Conservation (phyloP, 1,140 invertebrate species). For the Bathynomus jamesi region DNA sequence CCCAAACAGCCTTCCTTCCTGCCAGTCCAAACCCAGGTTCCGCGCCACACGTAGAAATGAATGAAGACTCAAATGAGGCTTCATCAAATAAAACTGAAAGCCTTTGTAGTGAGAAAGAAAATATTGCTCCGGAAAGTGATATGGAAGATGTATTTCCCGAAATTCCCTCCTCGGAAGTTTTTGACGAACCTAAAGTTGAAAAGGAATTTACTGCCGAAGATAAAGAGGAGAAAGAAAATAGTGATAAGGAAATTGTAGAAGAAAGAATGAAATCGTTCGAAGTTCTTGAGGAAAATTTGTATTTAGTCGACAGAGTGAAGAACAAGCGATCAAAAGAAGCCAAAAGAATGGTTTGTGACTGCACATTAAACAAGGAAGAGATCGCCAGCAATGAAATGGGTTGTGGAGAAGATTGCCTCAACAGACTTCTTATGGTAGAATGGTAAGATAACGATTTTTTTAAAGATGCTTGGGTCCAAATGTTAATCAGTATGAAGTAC, state of each 20-base stretch:
- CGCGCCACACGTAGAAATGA: too few relatives aligned
- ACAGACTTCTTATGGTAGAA: slow-evolving; percentile 95
- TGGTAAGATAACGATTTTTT: slow-evolving; percentile 67
- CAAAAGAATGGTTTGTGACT: slow-evolving; percentile 90
- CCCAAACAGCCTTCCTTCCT: too few relatives aligned
- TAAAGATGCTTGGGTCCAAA: too few relatives aligned
- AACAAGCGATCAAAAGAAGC: slow-evolving; percentile 64
- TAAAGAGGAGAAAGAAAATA: slow-evolving; percentile 25
- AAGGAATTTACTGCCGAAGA: slow-evolving; percentile 19
- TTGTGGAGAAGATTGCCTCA: slow-evolving; percentile 93
- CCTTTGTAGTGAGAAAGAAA: too few relatives aligned
- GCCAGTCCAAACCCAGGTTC: too few relatives aligned
- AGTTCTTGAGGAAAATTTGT: slow-evolving; percentile 73
- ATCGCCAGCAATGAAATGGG: slow-evolving; percentile 69
- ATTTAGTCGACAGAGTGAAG: slow-evolving; percentile 60
- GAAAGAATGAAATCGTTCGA: slow-evolving; percentile 69
- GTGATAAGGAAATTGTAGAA: slow-evolving; percentile 50
- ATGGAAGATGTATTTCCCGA: too few relatives aligned
- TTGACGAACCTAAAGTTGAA: too few relatives aligned
- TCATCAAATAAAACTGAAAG: too few relatives aligned
- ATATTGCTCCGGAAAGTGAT: too few relatives aligned
- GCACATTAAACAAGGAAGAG: slow-evolving; percentile 81
- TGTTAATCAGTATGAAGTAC: too few relatives aligned
- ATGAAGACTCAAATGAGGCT: too few relatives aligned
- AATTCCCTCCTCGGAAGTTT: too few relatives aligned